Evolutionary conservation across 1,140 invertebrate genomes (phyloP), one percentile per base, ranked within the genome.

Genomic region (Brachionus asplanchnoidis): DNA sequence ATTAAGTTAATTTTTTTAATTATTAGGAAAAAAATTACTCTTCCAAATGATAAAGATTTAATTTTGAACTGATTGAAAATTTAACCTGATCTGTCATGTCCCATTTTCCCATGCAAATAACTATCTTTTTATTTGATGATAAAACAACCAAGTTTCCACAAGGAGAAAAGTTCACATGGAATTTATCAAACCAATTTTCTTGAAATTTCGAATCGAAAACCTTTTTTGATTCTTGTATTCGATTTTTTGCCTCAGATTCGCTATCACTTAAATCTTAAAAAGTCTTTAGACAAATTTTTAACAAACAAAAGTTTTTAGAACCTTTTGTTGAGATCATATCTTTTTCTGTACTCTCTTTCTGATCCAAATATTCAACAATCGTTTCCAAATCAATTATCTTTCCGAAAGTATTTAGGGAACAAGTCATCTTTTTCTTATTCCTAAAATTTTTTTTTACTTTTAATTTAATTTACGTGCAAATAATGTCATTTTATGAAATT

Each of bases 71-170:
- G 65, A 65, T 68, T 9, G 40, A 44, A 82, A 82, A 82, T 60
- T 82, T 82, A 1, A 82, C 11, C 32, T 65, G 79, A 17, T 82
- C 42, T 28, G 56, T 82, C 79, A 65, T 60, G 6, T 82, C 79
- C 53, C 79, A 82, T 82, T 82, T 82, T 44, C 79, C 79, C n/a
- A 12, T 82, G 36, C 53, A 82, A 5, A 82, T 60, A n/a, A 44
- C 23, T 9, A 82, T 65, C 12, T 82, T 60, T 42, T 60, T 65
- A 23, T 60, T 20, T 20, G 79, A 82, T n/a, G 36, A 26, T 20
- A 82, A 65, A 20, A 46, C 79, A 36, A 23, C 8, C 20, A 82
- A 40, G 14, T 82, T 82, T 40, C 79, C 79, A 26, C 65, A 82
- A 36, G 79, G 79, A 23, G 79, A 82, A 60, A 82, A 60, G 26